A percentile compares a stretch with the other conserved stretches of the same genome.
Evolutionary conservation across 1,140 invertebrate species (phyloP).

Genomic region (Delia radicum): DNA sequence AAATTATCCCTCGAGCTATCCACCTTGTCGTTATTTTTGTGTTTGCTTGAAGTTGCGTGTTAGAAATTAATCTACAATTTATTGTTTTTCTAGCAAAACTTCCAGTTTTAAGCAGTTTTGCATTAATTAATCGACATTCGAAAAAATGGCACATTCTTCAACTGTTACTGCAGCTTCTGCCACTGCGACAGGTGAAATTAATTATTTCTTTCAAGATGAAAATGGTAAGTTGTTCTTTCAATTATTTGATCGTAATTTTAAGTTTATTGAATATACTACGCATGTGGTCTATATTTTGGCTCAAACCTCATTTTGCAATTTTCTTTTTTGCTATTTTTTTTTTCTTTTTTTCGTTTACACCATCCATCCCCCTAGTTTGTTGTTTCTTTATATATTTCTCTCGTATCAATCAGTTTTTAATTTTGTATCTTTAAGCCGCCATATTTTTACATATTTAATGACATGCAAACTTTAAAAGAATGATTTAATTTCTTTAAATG

Average conservation of each 20-base stretch:
- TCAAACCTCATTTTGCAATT: no score
- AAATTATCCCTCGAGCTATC: not conserved
- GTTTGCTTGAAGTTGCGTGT: not conserved
- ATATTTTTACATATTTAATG: constrained; percentile 33
- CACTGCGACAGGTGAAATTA: constrained; percentile 43
- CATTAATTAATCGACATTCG: not conserved
- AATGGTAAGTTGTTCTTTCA: constrained; percentile 45
- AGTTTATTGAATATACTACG: not conserved
- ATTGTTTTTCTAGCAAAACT: not conserved
- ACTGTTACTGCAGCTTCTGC: constrained; percentile 36
- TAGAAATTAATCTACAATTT: not conserved
- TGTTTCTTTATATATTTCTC: not conserved
- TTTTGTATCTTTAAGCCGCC: constrained; percentile 9
- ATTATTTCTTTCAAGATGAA: constrained; percentile 50
- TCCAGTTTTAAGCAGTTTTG: not conserved
- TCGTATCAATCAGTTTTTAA: not conserved
- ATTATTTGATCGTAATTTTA: not conserved
- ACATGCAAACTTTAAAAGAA: no score
- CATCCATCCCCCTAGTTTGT: not conserved
- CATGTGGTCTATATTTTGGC: not conserved
- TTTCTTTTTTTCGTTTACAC: not conserved
- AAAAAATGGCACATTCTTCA: constrained; percentile 50
- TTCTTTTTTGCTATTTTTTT: constrained; percentile 3
- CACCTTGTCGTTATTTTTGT: not conserved
- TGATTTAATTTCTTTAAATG: no score